Percentiles rank a stretch among this genome's conserved stretches.
Conservation (phyloP, 2,113 vertebrate genomes). For the Lampris megalopsis region DNA sequence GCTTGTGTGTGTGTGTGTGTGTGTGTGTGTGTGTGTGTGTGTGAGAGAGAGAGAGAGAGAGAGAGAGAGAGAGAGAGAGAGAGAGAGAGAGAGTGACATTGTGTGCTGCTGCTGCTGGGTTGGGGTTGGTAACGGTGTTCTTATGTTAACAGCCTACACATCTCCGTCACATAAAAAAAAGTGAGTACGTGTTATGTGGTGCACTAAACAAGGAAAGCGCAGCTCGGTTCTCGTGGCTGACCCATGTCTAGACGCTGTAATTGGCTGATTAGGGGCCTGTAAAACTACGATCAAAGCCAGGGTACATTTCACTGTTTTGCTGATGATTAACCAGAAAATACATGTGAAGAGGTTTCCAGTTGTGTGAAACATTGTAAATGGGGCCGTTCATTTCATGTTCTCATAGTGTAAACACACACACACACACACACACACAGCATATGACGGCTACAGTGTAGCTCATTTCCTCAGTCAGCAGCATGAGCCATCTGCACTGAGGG, state of each 20-base stretch:
- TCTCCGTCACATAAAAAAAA: conserved; percentile 30
- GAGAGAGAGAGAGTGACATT: neutral
- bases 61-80: neutral
- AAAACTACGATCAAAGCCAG: conserved; percentile 52
- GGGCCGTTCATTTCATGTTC: neutral
- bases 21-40: neutral
- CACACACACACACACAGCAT: neutral
- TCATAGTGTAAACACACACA: neutral
- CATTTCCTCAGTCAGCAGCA: conserved; percentile 1
- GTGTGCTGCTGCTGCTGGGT: conserved; percentile 17
- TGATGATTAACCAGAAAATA: conserved; percentile 2
- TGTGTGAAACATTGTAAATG: neutral
- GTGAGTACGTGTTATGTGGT: conserved; percentile 48
- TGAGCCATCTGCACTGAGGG: neutral
- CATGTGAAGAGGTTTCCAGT: no score
- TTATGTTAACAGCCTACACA: conserved; percentile 20
- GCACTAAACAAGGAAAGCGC: conserved; percentile 25
- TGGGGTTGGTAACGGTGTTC: neutral
- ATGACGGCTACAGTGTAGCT: neutral
- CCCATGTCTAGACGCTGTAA: conserved; percentile 55
- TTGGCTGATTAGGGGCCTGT: conserved; percentile 36
- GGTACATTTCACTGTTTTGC: neutral
- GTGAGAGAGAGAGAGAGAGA: neutral
- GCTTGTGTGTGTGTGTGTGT: conserved; percentile 21
- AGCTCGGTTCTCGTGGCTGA: conserved; percentile 26